Conservation (phyloP, 2,888 invertebrate genomes). For the Apodemia hepburni region DNA sequence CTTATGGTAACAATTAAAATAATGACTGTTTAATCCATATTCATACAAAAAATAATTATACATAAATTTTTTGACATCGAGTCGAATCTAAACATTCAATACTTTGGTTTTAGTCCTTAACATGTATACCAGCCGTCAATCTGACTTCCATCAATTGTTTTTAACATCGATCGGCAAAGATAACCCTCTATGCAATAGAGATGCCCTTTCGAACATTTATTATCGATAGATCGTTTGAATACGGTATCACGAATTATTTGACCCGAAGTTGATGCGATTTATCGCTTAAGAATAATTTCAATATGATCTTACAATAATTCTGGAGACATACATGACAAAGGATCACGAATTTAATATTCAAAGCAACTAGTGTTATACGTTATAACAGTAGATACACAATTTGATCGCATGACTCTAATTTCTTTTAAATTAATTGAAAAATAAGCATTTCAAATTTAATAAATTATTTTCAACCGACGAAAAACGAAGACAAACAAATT, state of each 20-base stretch:
- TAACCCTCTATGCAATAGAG: constrained; percentile 60
- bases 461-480: too few species aligned
- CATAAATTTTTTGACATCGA: background rate
- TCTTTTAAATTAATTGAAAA: too few species aligned
- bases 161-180: constrained; percentile 61
- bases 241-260: constrained; percentile 45
- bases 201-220: constrained; percentile 48
- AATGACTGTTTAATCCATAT: too few species aligned
- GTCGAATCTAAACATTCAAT: background rate
- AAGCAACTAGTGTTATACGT: too few species aligned
- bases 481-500: too few species aligned
- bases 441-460: too few species aligned
- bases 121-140: constrained; percentile 38
- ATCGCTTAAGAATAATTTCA: constrained; percentile 37
- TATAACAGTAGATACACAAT: too few species aligned
- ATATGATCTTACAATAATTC: background rate
- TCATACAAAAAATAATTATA: too few species aligned
- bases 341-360: background rate
- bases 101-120: constrained; percentile 40
- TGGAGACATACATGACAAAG: background rate
- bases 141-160: constrained; percentile 54
- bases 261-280: constrained; percentile 66
- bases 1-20: too few species aligned
- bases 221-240: constrained; percentile 53
- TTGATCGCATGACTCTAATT: too few species aligned